Percentiles rank a stretch among this genome's conserved stretches.
phyloP scores from a whole-genome alignment of 2,888 invertebrate genomes.

The Bibio marci region DNA sequence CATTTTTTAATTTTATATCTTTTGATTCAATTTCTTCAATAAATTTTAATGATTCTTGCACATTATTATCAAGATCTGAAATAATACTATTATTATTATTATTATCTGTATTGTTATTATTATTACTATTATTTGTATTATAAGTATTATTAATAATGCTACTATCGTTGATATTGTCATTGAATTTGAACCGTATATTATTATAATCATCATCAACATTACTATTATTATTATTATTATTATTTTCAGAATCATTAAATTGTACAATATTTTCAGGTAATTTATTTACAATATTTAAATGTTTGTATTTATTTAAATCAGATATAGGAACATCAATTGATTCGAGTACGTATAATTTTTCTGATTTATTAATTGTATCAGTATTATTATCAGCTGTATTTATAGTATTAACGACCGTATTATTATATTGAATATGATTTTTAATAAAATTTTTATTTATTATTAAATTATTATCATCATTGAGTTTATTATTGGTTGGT shows the following conservation, averaged over 20 bases:
- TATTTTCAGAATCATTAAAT: background rate
- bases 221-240: background rate
- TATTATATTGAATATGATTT: background rate
- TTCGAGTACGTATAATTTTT: conserved; percentile 11
- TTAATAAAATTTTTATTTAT: background rate
- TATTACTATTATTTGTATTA: too few species aligned
- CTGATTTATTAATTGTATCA: conserved; percentile 3
- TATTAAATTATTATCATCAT: conserved; percentile 1
- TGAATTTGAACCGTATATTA: background rate
- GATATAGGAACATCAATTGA: conserved; percentile 11
- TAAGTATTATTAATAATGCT: background rate
- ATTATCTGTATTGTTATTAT: background rate
- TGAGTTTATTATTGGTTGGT: conserved; percentile 8
- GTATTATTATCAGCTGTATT: background rate
- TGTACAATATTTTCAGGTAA: conserved; percentile 10
- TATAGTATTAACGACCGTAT: background rate
- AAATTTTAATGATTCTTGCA: conserved; percentile 7
- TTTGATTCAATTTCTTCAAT: conserved; percentile 7
- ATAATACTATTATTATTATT: background rate
- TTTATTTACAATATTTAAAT: conserved; percentile 10
- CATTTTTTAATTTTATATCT: conserved; percentile 8
- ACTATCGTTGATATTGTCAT: background rate
- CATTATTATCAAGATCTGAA: background rate
- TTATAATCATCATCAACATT: too few species aligned
- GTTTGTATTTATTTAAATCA: conserved; percentile 10